Conservation (phyloP, 2,797 vertebrate genomes). For the Gorsachius magnificus region DNA sequence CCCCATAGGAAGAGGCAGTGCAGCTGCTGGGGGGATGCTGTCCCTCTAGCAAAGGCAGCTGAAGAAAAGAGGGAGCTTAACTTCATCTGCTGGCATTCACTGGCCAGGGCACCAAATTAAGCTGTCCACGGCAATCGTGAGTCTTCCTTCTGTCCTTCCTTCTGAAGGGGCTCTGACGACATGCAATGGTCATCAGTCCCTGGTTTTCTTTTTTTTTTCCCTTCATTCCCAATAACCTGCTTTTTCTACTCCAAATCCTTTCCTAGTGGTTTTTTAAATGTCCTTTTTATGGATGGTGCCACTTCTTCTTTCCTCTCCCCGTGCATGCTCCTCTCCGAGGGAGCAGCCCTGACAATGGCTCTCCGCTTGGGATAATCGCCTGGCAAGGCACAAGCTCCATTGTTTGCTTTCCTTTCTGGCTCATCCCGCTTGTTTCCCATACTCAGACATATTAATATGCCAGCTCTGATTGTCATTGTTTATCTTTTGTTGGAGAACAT, state of each 20-base stretch:
- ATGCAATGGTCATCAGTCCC: not conserved
- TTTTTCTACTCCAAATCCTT: not conserved
- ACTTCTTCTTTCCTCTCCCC: not conserved
- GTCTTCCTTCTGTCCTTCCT: not conserved
- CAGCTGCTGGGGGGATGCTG: not conserved
- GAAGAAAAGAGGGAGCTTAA: not conserved
- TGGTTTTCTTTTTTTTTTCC: not conserved
- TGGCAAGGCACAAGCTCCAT: not conserved
- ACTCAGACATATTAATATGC: not conserved
- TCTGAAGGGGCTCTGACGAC: not conserved
- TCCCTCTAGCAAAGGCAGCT: not conserved
- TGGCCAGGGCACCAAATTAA: not conserved
- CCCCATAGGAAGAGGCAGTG: not conserved
- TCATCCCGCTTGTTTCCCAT: not conserved
- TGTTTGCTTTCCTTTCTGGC: not conserved
- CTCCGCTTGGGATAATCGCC: not conserved
- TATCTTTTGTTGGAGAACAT: slow-evolving; percentile 15
- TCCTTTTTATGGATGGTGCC: not conserved
- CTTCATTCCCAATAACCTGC: not conserved
- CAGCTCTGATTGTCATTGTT: not conserved
- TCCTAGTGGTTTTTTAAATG: not conserved
- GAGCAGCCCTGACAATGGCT: not conserved
- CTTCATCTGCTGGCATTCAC: not conserved
- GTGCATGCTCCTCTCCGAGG: not conserved
- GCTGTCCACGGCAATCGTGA: not conserved